Percentiles rank a stretch among this genome's conserved stretches.
Conservation (phyloP, 1,140 invertebrate species). For the Augochlora pura region DNA sequence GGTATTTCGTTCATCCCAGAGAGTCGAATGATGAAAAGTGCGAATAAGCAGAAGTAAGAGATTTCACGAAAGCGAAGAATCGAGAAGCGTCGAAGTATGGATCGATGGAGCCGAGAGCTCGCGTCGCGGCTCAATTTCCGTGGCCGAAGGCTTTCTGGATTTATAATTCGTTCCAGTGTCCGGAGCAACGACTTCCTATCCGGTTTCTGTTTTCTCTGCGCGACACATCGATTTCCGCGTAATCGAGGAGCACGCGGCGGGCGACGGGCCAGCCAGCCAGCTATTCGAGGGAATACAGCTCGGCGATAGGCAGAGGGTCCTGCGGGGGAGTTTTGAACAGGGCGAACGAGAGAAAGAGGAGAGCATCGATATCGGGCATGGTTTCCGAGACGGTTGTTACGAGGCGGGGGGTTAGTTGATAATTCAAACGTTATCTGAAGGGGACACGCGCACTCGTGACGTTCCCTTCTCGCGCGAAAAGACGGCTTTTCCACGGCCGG, state of each 20-base stretch:
- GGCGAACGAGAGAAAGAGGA: too few relatives aligned
- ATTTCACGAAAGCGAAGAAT: too few relatives aligned
- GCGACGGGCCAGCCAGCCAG: not conserved
- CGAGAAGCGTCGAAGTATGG: too few relatives aligned
- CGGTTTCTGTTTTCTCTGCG: not conserved
- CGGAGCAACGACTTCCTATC: not conserved
- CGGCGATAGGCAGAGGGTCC: not conserved
- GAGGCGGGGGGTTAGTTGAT: conserved; percentile 1
- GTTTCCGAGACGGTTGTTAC: not conserved
- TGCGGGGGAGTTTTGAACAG: not conserved
- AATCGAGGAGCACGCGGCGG: not conserved
- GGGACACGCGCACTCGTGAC: conserved; percentile 6
- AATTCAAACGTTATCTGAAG: conserved; percentile 38
- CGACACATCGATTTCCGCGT: conserved; percentile 18
- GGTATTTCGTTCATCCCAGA: too few relatives aligned
- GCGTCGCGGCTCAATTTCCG: too few relatives aligned
- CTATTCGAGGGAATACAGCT: not conserved
- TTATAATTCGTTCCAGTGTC: not conserved
- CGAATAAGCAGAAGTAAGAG: too few relatives aligned
- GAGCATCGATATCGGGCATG: not conserved
- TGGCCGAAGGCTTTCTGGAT: not conserved
- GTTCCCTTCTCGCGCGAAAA: conserved; percentile 24
- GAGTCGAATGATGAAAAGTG: too few relatives aligned
- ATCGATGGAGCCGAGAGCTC: too few relatives aligned
- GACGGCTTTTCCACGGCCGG: conserved; percentile 48